Evolutionary conservation across 2,113 vertebrate genomes (phyloP), one percentile per base, ranked within the genome.

Genomic region (Saccopteryx leptura): DNA sequence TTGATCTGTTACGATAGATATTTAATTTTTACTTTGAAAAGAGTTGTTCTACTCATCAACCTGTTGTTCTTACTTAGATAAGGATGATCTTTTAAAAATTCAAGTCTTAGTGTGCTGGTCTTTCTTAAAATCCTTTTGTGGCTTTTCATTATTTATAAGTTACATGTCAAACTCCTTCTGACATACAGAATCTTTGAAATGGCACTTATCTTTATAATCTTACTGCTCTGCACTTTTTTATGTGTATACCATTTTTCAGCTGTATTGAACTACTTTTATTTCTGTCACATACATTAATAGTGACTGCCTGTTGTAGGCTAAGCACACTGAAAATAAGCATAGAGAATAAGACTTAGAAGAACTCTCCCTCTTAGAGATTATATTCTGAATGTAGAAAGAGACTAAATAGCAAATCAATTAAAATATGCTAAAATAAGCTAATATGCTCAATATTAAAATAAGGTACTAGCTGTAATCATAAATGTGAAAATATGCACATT

Each of bases 101-200:
- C 21, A 80, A 56, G 21, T 76, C 15, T 17, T 89, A 83, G 4
- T 46, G 4, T 79, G 31, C 24, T 75, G 33, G 33, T 79, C 28
- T n/a, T 91, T 60, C 68, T 83, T 83, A 83, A 94, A 94, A 76
- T 83, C 33, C 17, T 48, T 88, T 76, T 52, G 31, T 28, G 63
- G 39, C 23, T 90, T 91, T 91, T 65, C 21, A 71, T 52, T 86
- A 6, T 86, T 79, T n/a, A 14, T 28, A 76, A 74, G 21, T 5
- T 60, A 68, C 4, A 39, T 39, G 39, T 85, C 9, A 71, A 56
- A 58, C 56, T 65, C 54, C 21, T 63, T 31, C 48, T 50, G 58
- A 80, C 18, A 28, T 66, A 66, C 2, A 74, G 28, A 95, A 21
- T 80, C 74, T 87, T 86, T 91, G 74, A 81, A 5, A 58, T 74